phyloP scores from a whole-genome alignment of 2,797 vertebrate genomes.

The Dendrocincla tyrannina region DNA sequence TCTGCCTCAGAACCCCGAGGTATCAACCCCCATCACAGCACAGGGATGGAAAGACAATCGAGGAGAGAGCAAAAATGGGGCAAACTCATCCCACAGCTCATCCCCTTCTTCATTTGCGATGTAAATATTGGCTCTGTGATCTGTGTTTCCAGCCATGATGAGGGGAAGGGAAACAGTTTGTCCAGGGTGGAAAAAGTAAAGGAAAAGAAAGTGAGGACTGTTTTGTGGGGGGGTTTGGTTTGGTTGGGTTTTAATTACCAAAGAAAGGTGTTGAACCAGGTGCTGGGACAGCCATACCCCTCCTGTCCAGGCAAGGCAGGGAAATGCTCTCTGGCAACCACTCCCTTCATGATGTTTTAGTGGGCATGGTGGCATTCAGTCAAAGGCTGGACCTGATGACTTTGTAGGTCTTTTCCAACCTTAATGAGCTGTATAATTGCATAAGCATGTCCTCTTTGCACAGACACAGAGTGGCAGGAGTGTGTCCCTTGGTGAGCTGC shows the following conservation, averaged over 20 bases:
- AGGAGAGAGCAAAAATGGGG: background rate
- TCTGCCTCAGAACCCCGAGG: rapidly evolving
- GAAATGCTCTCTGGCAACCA: rapidly evolving
- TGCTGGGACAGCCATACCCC: background rate
- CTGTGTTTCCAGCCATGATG: background rate
- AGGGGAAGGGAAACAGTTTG: background rate
- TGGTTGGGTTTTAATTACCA: background rate
- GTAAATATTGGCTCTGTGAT: background rate
- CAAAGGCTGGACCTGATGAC: background rate
- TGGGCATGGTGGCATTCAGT: too few species aligned
- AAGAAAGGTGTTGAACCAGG: background rate
- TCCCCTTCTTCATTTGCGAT: background rate
- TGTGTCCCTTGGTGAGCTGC: background rate
- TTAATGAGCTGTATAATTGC: too few species aligned
- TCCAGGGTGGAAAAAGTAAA: background rate
- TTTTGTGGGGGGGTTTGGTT: background rate
- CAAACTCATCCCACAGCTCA: background rate
- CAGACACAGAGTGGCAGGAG: background rate
- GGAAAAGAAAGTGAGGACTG: background rate
- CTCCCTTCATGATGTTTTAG: background rate
- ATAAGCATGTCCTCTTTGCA: rapidly evolving
- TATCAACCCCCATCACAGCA: background rate
- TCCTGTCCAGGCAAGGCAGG: rapidly evolving
- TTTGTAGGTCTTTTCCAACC: background rate
- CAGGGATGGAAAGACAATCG: background rate